Conservation (phyloP, 2,113 vertebrate species). For the Corythornis madagascariensis region DNA sequence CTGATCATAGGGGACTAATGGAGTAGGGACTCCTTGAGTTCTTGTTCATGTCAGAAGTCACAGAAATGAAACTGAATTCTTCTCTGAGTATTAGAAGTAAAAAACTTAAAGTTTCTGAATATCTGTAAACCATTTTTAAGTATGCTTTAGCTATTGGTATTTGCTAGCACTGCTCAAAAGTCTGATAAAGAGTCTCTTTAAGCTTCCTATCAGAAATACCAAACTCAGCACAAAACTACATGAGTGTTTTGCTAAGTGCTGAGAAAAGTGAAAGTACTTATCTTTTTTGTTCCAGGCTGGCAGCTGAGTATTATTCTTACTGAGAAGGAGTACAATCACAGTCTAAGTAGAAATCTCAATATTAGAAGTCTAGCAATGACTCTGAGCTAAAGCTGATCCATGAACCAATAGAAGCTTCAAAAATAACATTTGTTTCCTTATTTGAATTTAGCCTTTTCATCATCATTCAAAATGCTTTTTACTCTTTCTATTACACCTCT, state of each 20-base stretch:
- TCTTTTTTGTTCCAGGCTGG: conserved; percentile 18
- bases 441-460: background rate
- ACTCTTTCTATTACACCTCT: background rate
- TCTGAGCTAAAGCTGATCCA: background rate
- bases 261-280: conserved; percentile 19
- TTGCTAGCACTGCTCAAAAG: background rate
- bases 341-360: background rate
- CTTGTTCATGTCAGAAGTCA: background rate
- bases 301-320: background rate
- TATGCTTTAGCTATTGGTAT: background rate
- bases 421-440: background rate
- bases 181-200: background rate
- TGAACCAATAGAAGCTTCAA: background rate
- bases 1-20: background rate
- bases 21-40: background rate
- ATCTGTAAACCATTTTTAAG: background rate
- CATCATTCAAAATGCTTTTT: background rate
- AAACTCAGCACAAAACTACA: background rate
- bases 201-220: background rate
- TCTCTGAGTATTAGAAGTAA: background rate
- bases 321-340: background rate
- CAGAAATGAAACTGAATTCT: background rate
- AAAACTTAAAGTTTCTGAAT: background rate
- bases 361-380: background rate
- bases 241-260: background rate